Conservation (phyloP, 2,888 invertebrate genomes). For the Pyralis farinalis region DNA sequence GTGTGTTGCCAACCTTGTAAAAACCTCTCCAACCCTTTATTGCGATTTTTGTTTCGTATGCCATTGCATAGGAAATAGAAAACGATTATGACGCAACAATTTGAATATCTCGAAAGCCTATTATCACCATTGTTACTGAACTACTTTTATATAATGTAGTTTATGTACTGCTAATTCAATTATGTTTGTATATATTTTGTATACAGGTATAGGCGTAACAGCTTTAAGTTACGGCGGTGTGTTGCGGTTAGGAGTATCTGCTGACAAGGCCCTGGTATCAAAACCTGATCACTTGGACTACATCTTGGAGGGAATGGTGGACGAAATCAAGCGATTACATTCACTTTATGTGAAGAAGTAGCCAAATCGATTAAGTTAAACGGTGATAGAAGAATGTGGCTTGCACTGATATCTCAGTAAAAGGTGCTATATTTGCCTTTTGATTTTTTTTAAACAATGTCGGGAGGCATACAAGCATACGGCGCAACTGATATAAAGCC, state of each 20-base stretch:
- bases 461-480: no score
- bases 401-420: constrained; percentile 45
- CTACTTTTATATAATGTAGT: no score
- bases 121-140: no score
- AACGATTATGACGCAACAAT: no score
- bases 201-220: constrained; percentile 67
- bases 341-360: constrained; percentile 26
- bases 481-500: no score
- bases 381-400: constrained; percentile 11
- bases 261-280: constrained; percentile 60
- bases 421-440: constrained; percentile 34
- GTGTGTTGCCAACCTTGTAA: no score
- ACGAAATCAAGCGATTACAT: constrained; percentile 49
- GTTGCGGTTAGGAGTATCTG: constrained; percentile 64
- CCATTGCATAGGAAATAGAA: no score
- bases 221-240: constrained; percentile 70
- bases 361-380: background rate
- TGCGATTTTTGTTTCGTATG: no score
- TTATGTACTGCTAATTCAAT: no score
- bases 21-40: no score
- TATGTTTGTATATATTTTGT: constrained; percentile 2
- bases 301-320: constrained; percentile 58
- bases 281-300: constrained; percentile 44
- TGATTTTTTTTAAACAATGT: no score
- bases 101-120: no score